Base-by-base conservation (phyloP, 2,888 invertebrate species). In the Neocrepidodera transversa region DNA sequence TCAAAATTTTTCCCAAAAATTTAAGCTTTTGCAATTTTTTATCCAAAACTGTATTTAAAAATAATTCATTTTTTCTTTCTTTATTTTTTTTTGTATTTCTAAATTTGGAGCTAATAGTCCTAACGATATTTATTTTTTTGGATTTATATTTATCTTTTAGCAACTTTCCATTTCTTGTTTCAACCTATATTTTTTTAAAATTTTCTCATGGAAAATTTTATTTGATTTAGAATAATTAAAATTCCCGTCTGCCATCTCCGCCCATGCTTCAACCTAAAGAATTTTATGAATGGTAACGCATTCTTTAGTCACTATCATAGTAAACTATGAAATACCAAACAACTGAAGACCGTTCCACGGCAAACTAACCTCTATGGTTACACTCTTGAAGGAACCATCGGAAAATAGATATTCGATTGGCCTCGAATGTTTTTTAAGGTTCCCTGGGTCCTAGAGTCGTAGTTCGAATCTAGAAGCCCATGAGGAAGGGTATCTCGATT, bases 251-350 rank as follows among this genome's bases (percentile, higher is more conserved):
- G 7, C 13, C n/a, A 17, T 36, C 51, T n/a, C 23, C 60, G 60
- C 60, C 50, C 20, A 56, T 60, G 60, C 14, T 40, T n/a, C 16
- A 17, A 30, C 26, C 64, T 63, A 56, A 70, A 71, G 73, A 75
- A 75, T 76, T 76, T 75, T 74, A 76, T 76, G 76, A 76, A 76
- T 76, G 76, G 74, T 72, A 71, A 66, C 62, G 60, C 63, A 66
- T 65, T 65, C 71, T 68, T 60, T 67, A 68, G 66, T 65, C 71
- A 67, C 73, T 68, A 71, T 68, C 71, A 71, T 76, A 75, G 76
- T 76, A 75, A 75, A 73, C 73, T 71, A 64, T 55, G 63, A 63
- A 64, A 63, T 64, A 57, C 64, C 62, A 56, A 64, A 59, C 61
- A 66, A 51, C 53, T 36, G 50, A 63, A 63, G 56, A 60, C 26